Base-by-base conservation (phyloP, 2,797 vertebrate genomes). In the Helicolenus hilgendorfi region DNA sequence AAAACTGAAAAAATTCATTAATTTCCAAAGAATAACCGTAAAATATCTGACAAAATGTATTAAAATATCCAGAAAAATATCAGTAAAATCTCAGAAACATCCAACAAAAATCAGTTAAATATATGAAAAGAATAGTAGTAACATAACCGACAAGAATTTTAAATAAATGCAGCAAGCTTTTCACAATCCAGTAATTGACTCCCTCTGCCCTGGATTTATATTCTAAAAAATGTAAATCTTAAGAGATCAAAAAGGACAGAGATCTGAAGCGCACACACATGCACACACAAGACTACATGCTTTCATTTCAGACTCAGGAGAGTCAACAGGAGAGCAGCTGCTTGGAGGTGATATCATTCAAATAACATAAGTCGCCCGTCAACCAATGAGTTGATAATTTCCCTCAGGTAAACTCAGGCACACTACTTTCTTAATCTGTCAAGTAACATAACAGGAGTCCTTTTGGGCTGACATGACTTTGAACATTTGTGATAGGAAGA, bases 341-440 rank as follows among this genome's bases (percentile, higher is more conserved):
- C 86, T 85, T n/a, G 74, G 85, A 92, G 91, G 89, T 92, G 96
- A 97, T 96, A 96, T 81, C 86, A 93, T 95, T 95, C 88, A 94
- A 91, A 89, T 70, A 74, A 83, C 90, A 77, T 72, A 86, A 90
- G 79, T 94, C 83, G 81, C 83, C 93, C 88, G 91, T 94, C 95
- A 93, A 90, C 89, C 92, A 90, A 70, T 76, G 84, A 93, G 75
- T 83, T 91, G 81, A 93, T 95, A 80, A 96, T 96, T 96, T 96
- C 91, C 93, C 94, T 76, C 90, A 95, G 94, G 95, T 96, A 92
- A 92, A 91, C 55, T 88, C 60, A 27, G 79, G 79, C 59, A 7
- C 76, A 62, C 82, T 78, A 76, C 81, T 94, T 89, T 85, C 85
- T 90, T 94, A 92, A 96, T 95, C 93, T 93, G 83, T 79, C 86